Percentiles rank a stretch among this genome's conserved stretches.
These are phyloP conservation scores for Camptogramma bilineatum DNA, from an alignment of 2,888 invertebrate species.

Conservation along the genomic window DNA sequence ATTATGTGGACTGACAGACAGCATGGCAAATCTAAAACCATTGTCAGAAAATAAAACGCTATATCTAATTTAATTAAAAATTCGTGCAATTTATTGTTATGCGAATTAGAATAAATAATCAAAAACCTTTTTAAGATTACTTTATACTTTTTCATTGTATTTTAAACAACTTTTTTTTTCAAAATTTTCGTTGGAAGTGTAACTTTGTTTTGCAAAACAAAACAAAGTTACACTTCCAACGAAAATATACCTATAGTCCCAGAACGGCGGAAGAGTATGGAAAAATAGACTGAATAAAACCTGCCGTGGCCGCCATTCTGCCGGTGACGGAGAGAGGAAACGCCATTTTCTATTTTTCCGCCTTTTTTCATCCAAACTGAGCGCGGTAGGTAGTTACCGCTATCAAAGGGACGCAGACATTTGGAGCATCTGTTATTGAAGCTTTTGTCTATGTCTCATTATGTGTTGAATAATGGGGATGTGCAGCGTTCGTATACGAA, in stretches of 20 bases:
- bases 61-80: too few species aligned
- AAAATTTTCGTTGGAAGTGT: constrained; percentile 17
- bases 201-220: neutral
- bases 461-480: constrained; percentile 28
- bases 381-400: constrained; percentile 41
- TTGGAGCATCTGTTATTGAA: constrained; percentile 42
- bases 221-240: constrained; percentile 3
- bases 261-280: constrained; percentile 65
- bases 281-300: constrained; percentile 67
- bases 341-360: constrained; percentile 73
- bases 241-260: constrained; percentile 23
- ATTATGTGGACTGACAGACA: neutral
- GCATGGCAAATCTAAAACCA: neutral
- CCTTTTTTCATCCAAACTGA: constrained; percentile 57
- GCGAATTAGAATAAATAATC: too few species aligned
- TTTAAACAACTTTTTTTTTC: neutral
- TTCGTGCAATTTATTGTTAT: too few species aligned
- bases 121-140: too few species aligned
- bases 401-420: constrained; percentile 40
- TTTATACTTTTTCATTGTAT: neutral
- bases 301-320: constrained; percentile 74
- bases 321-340: constrained; percentile 78
- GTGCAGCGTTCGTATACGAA: neutral
- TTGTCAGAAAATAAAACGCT: neutral
- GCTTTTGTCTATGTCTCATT: constrained; percentile 35